Conservation (phyloP, 2,888 invertebrate genomes). For the Perizoma flavofasciatum region DNA sequence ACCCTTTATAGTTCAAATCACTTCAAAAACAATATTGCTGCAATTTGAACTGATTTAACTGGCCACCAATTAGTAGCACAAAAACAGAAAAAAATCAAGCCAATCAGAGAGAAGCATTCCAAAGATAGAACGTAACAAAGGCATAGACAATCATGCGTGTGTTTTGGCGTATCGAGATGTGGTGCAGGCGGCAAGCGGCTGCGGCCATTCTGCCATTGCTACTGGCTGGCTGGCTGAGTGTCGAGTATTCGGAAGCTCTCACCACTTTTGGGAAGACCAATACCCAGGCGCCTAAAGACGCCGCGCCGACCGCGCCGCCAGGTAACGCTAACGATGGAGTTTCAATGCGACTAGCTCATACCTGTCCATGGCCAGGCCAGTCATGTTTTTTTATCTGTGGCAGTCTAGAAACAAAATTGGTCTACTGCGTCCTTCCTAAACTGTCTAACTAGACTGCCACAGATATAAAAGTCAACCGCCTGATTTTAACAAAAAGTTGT, state of each 20-base stretch:
- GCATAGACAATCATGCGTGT: constrained; percentile 57
- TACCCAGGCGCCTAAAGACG: constrained; percentile 82
- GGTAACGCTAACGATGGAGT: constrained; percentile 61
- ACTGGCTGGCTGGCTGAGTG: constrained; percentile 70
- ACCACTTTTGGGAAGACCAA: constrained; percentile 88
- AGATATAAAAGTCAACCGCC: no score
- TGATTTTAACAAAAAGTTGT: no score
- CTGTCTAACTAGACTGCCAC: no score
- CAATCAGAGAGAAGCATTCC: constrained; percentile 11
- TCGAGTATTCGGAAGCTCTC: constrained; percentile 84
- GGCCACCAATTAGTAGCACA: constrained; percentile 15
- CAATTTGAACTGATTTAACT: constrained; percentile 7
- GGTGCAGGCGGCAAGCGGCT: constrained; percentile 69
- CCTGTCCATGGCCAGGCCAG: no score
- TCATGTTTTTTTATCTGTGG: no score
- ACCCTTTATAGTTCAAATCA: not conserved
- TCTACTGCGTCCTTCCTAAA: no score
- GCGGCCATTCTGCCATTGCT: constrained; percentile 68
- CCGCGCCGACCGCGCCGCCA: constrained; percentile 82
- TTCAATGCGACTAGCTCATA: not conserved
- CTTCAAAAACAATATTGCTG: constrained; percentile 4
- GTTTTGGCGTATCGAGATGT: constrained; percentile 72
- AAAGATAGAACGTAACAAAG: constrained; percentile 25
- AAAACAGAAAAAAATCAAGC: constrained; percentile 4
- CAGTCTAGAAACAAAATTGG: no score